These are phyloP conservation scores for Apostichopus leukothele DNA, from an alignment of 53 echinoderm and acorn worm species.

Conservation along the genomic window DNA sequence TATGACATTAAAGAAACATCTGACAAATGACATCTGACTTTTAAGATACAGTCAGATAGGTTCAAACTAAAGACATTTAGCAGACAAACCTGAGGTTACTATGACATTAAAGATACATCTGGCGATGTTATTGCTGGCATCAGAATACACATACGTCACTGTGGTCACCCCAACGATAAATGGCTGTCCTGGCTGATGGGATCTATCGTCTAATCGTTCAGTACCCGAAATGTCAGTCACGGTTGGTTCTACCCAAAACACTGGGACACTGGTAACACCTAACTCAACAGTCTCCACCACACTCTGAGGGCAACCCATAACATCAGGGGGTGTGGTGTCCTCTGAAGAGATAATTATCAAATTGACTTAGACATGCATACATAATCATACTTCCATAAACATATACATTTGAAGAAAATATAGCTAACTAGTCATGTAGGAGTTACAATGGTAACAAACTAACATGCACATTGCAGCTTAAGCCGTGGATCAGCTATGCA, in stretches of 20 bases:
- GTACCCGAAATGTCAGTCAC: not conserved
- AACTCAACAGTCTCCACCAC: not conserved
- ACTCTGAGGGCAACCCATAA: not conserved
- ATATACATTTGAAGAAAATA: too few relatives aligned
- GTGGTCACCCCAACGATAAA: not conserved
- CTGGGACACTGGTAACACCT: not conserved
- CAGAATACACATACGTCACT: not conserved
- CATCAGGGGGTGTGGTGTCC: not conserved
- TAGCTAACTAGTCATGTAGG: too few relatives aligned
- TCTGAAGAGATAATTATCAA: not conserved
- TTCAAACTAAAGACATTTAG: too few relatives aligned
- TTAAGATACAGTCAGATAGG: too few relatives aligned
- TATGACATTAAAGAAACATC: too few relatives aligned
- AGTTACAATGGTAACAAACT: too few relatives aligned
- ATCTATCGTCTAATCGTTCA: not conserved
- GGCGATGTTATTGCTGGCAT: not conserved
- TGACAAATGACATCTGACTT: too few relatives aligned
- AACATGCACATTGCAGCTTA: too few relatives aligned
- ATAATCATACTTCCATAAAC: too few relatives aligned
- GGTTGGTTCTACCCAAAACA: not conserved
- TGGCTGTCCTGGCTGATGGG: not conserved
- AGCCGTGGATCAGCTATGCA: too few relatives aligned
- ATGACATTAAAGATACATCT: constrained; percentile 10
- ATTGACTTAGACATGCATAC: too few relatives aligned
- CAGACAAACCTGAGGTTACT: too few relatives aligned